A percentile compares a stretch with the other conserved stretches of the same genome.
Conservation (phyloP, 2,113 vertebrate genomes). For the Corvus moneduloides region DNA sequence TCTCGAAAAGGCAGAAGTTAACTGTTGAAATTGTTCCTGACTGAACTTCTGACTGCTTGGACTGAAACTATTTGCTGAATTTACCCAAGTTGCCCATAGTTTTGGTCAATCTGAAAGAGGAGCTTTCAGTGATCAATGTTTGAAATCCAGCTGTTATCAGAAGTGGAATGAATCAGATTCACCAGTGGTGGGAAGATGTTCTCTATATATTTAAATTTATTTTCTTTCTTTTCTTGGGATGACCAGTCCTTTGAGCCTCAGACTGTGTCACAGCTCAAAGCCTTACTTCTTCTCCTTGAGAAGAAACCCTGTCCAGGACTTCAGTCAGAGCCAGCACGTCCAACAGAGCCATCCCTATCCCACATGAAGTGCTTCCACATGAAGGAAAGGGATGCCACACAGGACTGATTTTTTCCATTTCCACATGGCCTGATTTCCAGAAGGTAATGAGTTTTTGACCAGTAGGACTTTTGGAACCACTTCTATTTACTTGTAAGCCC, state of each 20-base stretch:
- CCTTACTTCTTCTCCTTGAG: background rate
- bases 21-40: background rate
- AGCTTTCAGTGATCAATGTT: background rate
- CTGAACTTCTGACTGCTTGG: background rate
- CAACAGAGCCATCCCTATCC: background rate
- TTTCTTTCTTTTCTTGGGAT: background rate
- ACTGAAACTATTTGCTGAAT: background rate
- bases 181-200: background rate
- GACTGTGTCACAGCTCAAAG: background rate
- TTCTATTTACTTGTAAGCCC: background rate
- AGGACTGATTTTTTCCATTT: background rate
- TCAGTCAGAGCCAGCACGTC: accelerated
- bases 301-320: background rate
- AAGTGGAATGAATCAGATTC: background rate
- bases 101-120: background rate
- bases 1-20: background rate
- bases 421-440: background rate
- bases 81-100: background rate
- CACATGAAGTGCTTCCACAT: background rate
- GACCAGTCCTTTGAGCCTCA: background rate
- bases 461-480: background rate
- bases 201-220: background rate
- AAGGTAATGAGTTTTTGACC: background rate
- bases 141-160: background rate
- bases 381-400: background rate